These are phyloP conservation scores for Meghimatium bilineatum DNA, from an alignment of 2,888 invertebrate genomes.

Conservation along the genomic window DNA sequence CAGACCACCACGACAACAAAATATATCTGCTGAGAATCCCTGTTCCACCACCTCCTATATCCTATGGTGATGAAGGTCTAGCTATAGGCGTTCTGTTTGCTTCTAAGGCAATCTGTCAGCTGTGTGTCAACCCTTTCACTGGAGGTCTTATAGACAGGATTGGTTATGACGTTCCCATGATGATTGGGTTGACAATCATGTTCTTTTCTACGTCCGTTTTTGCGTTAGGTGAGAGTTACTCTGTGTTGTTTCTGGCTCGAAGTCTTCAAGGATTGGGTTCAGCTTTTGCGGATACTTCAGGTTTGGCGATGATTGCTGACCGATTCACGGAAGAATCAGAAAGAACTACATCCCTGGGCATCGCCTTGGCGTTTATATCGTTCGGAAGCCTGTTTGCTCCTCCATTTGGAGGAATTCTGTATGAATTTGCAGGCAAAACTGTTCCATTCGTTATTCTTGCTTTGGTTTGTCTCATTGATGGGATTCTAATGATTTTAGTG, in stretches of 20 bases:
- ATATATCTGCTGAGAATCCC: slow-evolving; percentile 50
- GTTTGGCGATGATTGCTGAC: slow-evolving; percentile 99
- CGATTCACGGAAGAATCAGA: slow-evolving; percentile 97
- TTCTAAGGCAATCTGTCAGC: slow-evolving; percentile 98
- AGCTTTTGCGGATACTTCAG: slow-evolving; percentile 98
- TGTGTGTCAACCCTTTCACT: slow-evolving; percentile 98
- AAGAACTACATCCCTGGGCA: slow-evolving; percentile 95
- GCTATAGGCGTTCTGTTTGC: slow-evolving; percentile 98
- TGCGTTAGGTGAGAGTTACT: slow-evolving; percentile 96
- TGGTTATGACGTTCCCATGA: slow-evolving; percentile 99
- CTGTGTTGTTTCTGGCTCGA: slow-evolving; percentile 96
- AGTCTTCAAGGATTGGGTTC: slow-evolving; percentile 99
- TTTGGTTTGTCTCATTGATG: slow-evolving; percentile 93
- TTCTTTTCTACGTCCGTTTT: slow-evolving; percentile 98
- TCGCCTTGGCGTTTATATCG: slow-evolving; percentile 96
- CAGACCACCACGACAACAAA: slow-evolving; percentile 38
- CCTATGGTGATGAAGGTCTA: slow-evolving; percentile 90
- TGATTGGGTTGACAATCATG: slow-evolving; percentile 98
- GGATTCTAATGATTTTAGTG: slow-evolving; percentile 88
- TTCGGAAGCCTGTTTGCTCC: slow-evolving; percentile 99
- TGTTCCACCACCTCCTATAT: slow-evolving; percentile 66
- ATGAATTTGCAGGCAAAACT: slow-evolving; percentile 98
- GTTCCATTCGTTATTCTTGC: slow-evolving; percentile 97
- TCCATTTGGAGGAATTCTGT: slow-evolving; percentile 96
- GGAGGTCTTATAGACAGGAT: slow-evolving; percentile 98